phyloP scores from a whole-genome alignment of 1,140 invertebrate genomes.

The Drosophila pseudoobscura region DNA sequence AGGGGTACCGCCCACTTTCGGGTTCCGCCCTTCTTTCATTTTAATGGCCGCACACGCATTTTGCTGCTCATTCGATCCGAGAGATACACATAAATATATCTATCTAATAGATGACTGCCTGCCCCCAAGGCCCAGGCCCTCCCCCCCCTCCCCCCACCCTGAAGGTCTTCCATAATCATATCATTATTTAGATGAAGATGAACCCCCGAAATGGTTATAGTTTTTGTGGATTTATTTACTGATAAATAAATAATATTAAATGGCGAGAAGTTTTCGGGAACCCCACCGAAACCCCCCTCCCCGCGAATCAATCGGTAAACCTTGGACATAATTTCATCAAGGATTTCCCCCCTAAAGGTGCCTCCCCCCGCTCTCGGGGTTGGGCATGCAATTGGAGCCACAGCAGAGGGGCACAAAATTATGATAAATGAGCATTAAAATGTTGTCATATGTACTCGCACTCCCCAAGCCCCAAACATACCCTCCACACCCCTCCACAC shows the following conservation, averaged over 20 bases:
- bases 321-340: too few species aligned
- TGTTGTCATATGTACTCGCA: conserved; percentile 69
- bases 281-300: too few species aligned
- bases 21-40: conserved; percentile 77
- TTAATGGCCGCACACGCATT: conserved; percentile 79
- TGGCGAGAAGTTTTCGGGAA: not conserved
- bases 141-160: conserved; percentile 15
- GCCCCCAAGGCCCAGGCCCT: conserved; percentile 8
- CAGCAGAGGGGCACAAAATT: conserved; percentile 65
- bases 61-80: conserved; percentile 67
- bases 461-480: too few species aligned
- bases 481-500: not conserved
- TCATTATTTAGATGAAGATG: conserved; percentile 55
- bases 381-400: conserved; percentile 57
- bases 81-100: conserved; percentile 62
- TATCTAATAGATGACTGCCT: conserved; percentile 4
- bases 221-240: conserved; percentile 55
- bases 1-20: conserved; percentile 30
- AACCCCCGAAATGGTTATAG: conserved; percentile 50
- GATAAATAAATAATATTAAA: conserved; percentile 57
- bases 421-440: conserved; percentile 76
- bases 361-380: not conserved
- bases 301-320: too few species aligned
- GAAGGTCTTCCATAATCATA: conserved; percentile 78
- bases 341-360: too few species aligned